Evolutionary conservation across 1,140 invertebrate species (phyloP).

Genomic region (Aphelinus certus): DNA sequence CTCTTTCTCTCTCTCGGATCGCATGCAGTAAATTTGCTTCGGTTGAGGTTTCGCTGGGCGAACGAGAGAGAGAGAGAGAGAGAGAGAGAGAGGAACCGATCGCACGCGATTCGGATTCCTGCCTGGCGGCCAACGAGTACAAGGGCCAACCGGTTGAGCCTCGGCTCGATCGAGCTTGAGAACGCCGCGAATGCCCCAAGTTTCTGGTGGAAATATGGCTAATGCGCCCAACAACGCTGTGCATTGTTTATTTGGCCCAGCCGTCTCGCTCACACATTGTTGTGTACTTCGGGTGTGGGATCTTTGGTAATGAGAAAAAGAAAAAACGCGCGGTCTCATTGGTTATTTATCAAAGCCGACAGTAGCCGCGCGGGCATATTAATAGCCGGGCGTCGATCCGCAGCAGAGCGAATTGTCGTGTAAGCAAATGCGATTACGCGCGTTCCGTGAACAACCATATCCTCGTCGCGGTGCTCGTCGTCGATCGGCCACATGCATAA

Average conservation of each 20-base stretch:
- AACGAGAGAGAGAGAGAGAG: too few species aligned
- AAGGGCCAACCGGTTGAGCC: background rate
- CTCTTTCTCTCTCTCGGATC: slow-evolving; percentile 42
- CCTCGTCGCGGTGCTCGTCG: background rate
- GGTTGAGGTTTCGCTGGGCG: slow-evolving; percentile 45
- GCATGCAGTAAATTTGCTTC: slow-evolving; percentile 61
- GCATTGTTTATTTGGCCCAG: too few species aligned
- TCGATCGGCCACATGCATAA: slow-evolving; percentile 48
- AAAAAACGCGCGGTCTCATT: too few species aligned
- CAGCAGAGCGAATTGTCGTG: too few species aligned
- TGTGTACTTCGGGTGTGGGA: too few species aligned
- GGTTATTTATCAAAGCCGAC: too few species aligned
- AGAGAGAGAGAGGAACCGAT: slow-evolving; percentile 37
- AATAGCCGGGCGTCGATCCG: too few species aligned
- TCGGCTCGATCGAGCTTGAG: slow-evolving; percentile 41
- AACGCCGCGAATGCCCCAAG: background rate
- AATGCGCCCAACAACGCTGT: background rate
- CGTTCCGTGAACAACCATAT: too few species aligned
- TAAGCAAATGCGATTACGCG: too few species aligned
- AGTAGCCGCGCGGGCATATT: too few species aligned
- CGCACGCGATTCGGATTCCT: slow-evolving; percentile 51
- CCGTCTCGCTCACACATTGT: too few species aligned
- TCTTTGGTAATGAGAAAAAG: too few species aligned
- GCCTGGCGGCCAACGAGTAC: slow-evolving; percentile 29
- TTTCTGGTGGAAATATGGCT: slow-evolving; percentile 3